Base-by-base conservation (phyloP, 2,888 invertebrate species). In the Mellilla xanthometata region DNA sequence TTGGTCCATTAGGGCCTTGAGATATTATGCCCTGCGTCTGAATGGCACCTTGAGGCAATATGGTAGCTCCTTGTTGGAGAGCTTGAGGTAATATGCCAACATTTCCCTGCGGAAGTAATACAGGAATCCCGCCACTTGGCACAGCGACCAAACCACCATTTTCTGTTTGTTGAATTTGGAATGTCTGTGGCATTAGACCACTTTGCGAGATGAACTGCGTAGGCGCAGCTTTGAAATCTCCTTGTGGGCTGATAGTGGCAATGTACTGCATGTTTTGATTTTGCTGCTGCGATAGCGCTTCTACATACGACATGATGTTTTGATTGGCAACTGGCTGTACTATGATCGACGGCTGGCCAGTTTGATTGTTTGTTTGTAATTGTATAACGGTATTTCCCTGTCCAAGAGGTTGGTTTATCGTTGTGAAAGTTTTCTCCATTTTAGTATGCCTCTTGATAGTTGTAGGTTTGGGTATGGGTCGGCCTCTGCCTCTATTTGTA, bases 181-280 rank as follows among this genome's bases (percentile, higher is more conserved):
- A 91, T 40, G 92, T 91, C 50, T 92, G 92, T 26, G 91, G 91
- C 58, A 92, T 74, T 13, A 92, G 72, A 30, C 90, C 87, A 62
- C 90, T 79, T 60, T 91, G 86, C 8, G 91, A 90, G 50, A 91
- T 78, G 47, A 91, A 92, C 52, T 92, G 92, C 23, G 91, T 90
- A 2, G 87, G 88, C 10, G 83, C 81, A 1, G 88, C 81, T 58
- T 92, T 92, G 33, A 81, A 92, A 31, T 92, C 92, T 39, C 86
- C 86, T 70, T 93, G 93, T 3, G 93, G 92, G 0, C 92, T 91
- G 48, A 94, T 91, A 0, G 95, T 92, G 6, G 95, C 92, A 31
- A 95, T 93, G 62, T 95, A 95, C 64, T 95, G 95, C 76, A 95
- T 88, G 68, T 93, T 94, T 70, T 93, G 93, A 45, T 92, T 92